These are phyloP conservation scores for Microctonus aethiopoides DNA, from an alignment of 2,888 invertebrate genomes.

Conservation along the genomic window DNA sequence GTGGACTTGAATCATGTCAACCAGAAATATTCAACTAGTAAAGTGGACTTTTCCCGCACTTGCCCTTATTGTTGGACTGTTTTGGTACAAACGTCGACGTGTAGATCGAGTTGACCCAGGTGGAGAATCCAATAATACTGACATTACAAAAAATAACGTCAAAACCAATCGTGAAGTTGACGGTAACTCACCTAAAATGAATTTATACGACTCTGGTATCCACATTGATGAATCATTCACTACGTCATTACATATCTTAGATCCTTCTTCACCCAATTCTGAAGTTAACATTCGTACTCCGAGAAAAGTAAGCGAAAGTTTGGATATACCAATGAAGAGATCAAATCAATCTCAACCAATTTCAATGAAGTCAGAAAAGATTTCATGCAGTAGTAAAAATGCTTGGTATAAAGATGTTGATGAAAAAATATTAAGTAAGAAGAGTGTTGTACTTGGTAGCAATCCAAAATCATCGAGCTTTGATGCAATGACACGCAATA, in stretches of 20 bases:
- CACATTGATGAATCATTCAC: slow-evolving; percentile 51
- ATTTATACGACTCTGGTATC: slow-evolving; percentile 52
- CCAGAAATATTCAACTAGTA: slow-evolving; percentile 77
- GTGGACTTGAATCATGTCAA: slow-evolving; percentile 83
- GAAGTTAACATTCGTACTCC: slow-evolving; percentile 48
- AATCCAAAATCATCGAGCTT: slow-evolving; percentile 52
- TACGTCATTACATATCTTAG: slow-evolving; percentile 38
- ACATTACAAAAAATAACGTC: slow-evolving; percentile 33
- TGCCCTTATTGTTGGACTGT: slow-evolving; percentile 81
- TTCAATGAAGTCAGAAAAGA: slow-evolving; percentile 43
- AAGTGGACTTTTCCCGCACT: slow-evolving; percentile 84
- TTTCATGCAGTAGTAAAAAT: slow-evolving; percentile 39
- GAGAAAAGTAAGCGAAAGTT: slow-evolving; percentile 54
- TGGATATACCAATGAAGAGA: slow-evolving; percentile 53
- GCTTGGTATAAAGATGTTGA: slow-evolving; percentile 49
- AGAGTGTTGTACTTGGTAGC: slow-evolving; percentile 51
- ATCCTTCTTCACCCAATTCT: slow-evolving; percentile 24
- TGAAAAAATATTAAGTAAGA: slow-evolving; percentile 42
- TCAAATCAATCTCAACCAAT: slow-evolving; percentile 46
- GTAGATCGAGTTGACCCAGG: slow-evolving; percentile 81
- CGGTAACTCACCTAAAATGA: slow-evolving; percentile 19
- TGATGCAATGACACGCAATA: slow-evolving; percentile 48
- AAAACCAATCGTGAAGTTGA: slow-evolving; percentile 31
- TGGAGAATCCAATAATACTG: slow-evolving; percentile 64
- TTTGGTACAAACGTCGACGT: slow-evolving; percentile 85